These are phyloP conservation scores for Chrysolina haemoptera DNA, from an alignment of 2,888 invertebrate species.

Conservation along the genomic window DNA sequence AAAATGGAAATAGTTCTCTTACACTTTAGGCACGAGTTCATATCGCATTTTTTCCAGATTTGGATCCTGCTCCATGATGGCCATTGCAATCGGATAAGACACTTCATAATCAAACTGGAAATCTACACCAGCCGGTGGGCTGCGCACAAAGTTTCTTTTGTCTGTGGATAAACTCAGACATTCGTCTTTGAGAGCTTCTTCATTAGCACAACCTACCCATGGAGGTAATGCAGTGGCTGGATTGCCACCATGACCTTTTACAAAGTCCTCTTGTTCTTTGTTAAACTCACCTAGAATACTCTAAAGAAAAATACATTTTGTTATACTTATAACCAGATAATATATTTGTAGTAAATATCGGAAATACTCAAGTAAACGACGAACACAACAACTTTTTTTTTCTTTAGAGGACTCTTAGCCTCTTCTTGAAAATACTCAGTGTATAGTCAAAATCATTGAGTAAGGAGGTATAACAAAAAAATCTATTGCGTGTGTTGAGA, in stretches of 20 bases:
- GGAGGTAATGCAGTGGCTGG: constrained; percentile 85
- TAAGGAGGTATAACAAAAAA: no score
- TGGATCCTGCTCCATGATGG: constrained; percentile 95
- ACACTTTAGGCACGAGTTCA: constrained; percentile 99
- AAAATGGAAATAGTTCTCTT: constrained; percentile 69
- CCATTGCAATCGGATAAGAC: constrained; percentile 93
- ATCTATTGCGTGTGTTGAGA: no score
- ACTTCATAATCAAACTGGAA: constrained; percentile 96
- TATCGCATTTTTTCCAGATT: constrained; percentile 99
- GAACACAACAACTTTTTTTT: no score
- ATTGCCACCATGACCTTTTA: constrained; percentile 86
- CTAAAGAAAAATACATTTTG: constrained; percentile 71
- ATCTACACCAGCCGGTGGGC: constrained; percentile 95
- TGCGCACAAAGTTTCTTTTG: constrained; percentile 96
- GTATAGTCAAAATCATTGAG: no score
- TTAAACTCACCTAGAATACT: constrained; percentile 97
- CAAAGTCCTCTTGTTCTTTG: constrained; percentile 96
- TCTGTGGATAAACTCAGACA: constrained; percentile 95
- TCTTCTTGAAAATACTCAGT: no score
- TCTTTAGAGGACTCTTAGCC: no score
- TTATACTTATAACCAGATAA: not conserved
- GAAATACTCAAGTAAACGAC: not conserved
- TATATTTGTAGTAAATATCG: not conserved
- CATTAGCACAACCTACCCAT: constrained; percentile 97
- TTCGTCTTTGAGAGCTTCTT: constrained; percentile 94